phyloP scores from a whole-genome alignment of 2,888 invertebrate species.

The Clanis bilineata region DNA sequence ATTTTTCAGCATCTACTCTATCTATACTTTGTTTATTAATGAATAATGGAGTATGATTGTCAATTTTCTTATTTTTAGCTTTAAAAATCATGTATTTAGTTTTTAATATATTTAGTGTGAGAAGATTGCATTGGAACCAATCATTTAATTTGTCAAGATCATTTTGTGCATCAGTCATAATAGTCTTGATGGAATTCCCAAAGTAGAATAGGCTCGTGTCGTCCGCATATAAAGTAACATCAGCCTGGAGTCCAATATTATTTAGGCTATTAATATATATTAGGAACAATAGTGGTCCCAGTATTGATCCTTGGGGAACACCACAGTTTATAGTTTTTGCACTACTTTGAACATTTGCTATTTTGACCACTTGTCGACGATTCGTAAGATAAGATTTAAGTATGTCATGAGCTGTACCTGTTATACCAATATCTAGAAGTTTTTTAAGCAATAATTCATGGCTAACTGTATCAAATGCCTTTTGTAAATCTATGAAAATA shows the following conservation, averaged over 20 bases:
- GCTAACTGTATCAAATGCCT: no score
- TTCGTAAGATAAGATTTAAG: constrained; percentile 7
- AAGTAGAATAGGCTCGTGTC: constrained; percentile 18
- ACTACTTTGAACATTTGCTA: constrained; percentile 1
- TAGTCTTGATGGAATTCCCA: background rate
- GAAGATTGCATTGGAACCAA: no score
- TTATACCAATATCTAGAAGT: no score
- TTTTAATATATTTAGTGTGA: background rate
- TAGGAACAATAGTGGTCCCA: no score
- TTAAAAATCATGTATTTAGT: constrained; percentile 4
- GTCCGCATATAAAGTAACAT: constrained; percentile 16
- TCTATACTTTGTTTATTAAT: constrained; percentile 18
- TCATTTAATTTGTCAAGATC: no score
- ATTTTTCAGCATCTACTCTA: constrained; percentile 24
- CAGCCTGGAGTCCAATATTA: constrained; percentile 13
- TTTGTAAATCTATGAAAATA: no score
- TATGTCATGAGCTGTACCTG: no score
- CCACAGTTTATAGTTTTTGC: constrained; percentile 5
- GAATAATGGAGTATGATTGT: background rate
- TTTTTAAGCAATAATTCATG: no score
- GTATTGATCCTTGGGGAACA: constrained; percentile 14
- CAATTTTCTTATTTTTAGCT: constrained; percentile 18
- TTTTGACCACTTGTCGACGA: constrained; percentile 13
- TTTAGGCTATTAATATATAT: constrained; percentile 15
- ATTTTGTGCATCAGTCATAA: no score